Evolutionary conservation across 2,888 invertebrate genomes (phyloP), one percentile per base, ranked within the genome.

Genomic region (Helicoverpa assulta): DNA sequence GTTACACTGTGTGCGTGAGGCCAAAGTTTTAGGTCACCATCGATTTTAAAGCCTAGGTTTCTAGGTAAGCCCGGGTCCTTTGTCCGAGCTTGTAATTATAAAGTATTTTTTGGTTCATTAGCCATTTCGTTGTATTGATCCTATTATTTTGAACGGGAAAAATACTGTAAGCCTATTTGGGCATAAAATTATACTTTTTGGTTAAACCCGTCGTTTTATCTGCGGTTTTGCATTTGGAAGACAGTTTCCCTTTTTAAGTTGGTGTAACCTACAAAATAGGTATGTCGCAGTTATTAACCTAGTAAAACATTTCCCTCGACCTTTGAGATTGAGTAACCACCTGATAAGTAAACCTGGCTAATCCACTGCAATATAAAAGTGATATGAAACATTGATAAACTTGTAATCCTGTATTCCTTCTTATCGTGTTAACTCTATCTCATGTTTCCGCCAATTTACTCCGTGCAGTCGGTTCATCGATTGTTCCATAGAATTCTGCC

Each of bases 1-100:
- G 21, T 37, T 19, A 55, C 47, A 40, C 16, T 16, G 29, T 50
- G 47, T 21, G 19, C 26, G n/a, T 40, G 12, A 71, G 51, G 21
- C 33, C 43, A 26, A 40, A 55, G 16, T 67, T 74, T 52, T 75
- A 70, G 71, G 71, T 71, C 59, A 53, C 10, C 19, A 18, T 50
- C 8, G 51, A 71, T 54, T 33, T 59, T 58, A 70, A 53, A 70
- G 50, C 71, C 70, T 47, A 75, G 75, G 54, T 71, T 26, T 26
- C 40, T 40, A 10, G 14, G 40, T 37, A 37, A 10, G 37, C 12
- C 12, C 26, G 3, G 10, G 37, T 40, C 40, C 40, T 40, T 40
- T 40, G 40, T 40, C 14, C 14, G 40, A 12, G 40, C 14, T 10
- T 40, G 40, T 40, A 40, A 40, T 40, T 12, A 40, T 3, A 40